A percentile compares a stretch with the other conserved stretches of the same genome.
Evolutionary conservation across 2,113 vertebrate genomes (phyloP).

Genomic region (Morone chrysops): DNA sequence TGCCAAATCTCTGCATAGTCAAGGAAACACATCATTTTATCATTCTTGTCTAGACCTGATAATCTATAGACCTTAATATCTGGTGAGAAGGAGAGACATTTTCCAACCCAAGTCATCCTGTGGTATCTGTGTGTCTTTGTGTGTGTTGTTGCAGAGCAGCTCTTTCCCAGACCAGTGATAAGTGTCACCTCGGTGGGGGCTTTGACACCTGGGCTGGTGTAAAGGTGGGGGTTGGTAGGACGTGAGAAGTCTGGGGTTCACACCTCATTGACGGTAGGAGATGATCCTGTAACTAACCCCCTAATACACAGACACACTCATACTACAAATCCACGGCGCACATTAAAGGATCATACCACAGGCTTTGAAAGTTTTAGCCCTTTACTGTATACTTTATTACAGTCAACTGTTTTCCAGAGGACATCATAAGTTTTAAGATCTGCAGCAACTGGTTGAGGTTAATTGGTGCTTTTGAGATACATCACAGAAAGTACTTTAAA

Average conservation of each 20-base stretch:
- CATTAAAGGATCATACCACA: neutral
- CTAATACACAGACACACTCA: conserved; percentile 46
- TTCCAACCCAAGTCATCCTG: conserved; percentile 60
- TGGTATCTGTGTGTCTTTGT: conserved; percentile 41
- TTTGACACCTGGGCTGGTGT: conserved; percentile 76
- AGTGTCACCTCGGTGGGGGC: conserved; percentile 78
- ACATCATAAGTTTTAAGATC: neutral
- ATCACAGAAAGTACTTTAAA: neutral
- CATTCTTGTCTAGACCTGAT: conserved; percentile 55
- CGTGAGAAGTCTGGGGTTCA: conserved; percentile 76
- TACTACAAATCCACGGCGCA: neutral
- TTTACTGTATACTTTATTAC: neutral
- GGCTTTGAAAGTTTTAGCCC: neutral
- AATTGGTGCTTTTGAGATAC: neutral
- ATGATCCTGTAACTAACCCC: conserved; percentile 75
- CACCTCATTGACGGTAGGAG: conserved; percentile 78
- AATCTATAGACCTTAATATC: conserved; percentile 55
- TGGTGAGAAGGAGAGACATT: conserved; percentile 59
- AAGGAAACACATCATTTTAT: conserved; percentile 32
- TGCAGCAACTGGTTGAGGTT: neutral
- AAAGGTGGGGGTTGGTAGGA: conserved; percentile 60
- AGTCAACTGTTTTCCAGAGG: neutral
- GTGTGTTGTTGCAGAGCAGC: conserved; percentile 60
- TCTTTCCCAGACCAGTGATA: conserved; percentile 80
- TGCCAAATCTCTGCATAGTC: neutral